A percentile compares a stretch with the other conserved stretches of the same genome.
These are phyloP conservation scores for Xiphophorus couchianus DNA, from an alignment of 2,113 vertebrate species.

Conservation along the genomic window DNA sequence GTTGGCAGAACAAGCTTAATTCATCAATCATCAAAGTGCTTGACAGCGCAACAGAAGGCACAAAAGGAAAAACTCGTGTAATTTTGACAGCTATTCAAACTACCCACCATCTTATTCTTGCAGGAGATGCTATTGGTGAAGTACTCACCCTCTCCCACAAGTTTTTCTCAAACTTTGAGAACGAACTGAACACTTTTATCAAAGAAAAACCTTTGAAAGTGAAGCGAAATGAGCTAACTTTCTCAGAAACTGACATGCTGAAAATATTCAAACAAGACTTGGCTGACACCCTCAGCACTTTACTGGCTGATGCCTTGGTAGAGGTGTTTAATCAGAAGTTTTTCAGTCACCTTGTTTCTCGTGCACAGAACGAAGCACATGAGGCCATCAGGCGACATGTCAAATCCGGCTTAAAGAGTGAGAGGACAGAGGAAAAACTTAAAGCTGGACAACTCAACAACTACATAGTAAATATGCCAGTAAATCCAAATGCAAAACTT, in stretches of 20 bases:
- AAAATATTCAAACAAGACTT: constrained; percentile 27
- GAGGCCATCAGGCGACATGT: neutral
- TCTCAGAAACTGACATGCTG: constrained; percentile 8
- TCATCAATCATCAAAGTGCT: constrained; percentile 10
- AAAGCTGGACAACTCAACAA: constrained; percentile 35
- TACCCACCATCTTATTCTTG: neutral
- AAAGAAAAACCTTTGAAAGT: neutral
- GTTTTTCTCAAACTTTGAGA: constrained; percentile 18
- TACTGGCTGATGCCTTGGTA: constrained; percentile 18
- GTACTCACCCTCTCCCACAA: constrained; percentile 1
- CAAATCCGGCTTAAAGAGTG: constrained; percentile 2
- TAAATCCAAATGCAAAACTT: neutral
- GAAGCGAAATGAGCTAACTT: neutral
- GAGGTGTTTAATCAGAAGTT: constrained; percentile 42
- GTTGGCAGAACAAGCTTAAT: constrained; percentile 32
- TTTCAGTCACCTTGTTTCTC: constrained; percentile 33
- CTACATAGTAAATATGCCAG: constrained; percentile 14
- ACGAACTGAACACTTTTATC: constrained; percentile 1
- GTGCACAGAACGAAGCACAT: constrained; percentile 6
- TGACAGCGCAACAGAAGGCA: neutral
- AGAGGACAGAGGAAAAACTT: constrained; percentile 16
- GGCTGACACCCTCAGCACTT: neutral
- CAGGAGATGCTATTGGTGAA: neutral
- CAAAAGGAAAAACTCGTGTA: neutral
- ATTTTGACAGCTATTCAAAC: constrained; percentile 20